These are phyloP conservation scores for Equus quagga DNA, from an alignment of 2,113 vertebrate genomes.

Conservation along the genomic window DNA sequence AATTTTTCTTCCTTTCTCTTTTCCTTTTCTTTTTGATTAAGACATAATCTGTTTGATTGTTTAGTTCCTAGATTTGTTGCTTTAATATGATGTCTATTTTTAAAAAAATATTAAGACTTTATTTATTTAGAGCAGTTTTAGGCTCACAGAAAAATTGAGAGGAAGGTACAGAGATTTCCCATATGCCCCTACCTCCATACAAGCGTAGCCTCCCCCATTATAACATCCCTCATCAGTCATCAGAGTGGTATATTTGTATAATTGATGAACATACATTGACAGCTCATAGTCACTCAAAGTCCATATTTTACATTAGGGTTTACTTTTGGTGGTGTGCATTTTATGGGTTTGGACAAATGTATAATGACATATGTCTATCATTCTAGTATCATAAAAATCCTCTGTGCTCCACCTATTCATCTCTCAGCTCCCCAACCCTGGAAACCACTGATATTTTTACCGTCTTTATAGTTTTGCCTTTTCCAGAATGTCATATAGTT, in stretches of 20 bases:
- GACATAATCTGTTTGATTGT: neutral
- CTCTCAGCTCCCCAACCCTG: neutral
- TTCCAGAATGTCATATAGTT: neutral
- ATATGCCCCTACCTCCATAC: neutral
- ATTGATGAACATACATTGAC: neutral
- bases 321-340: neutral
- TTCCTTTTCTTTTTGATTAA: neutral
- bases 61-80: neutral
- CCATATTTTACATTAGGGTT: neutral
- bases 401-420: too few relatives aligned
- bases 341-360: neutral
- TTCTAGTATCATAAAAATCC: too few relatives aligned
- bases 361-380: neutral
- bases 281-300: neutral
- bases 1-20: neutral
- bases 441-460: neutral
- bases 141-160: neutral
- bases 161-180: neutral
- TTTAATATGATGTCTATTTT: neutral
- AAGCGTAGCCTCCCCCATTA: too few relatives aligned
- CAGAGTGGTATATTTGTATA: neutral
- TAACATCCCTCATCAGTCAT: neutral
- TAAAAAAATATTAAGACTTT: neutral
- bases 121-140: neutral
- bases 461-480: neutral